Evolutionary conservation across 2,797 vertebrate genomes (phyloP).

Genomic region (Trichosurus vulpecula): DNA sequence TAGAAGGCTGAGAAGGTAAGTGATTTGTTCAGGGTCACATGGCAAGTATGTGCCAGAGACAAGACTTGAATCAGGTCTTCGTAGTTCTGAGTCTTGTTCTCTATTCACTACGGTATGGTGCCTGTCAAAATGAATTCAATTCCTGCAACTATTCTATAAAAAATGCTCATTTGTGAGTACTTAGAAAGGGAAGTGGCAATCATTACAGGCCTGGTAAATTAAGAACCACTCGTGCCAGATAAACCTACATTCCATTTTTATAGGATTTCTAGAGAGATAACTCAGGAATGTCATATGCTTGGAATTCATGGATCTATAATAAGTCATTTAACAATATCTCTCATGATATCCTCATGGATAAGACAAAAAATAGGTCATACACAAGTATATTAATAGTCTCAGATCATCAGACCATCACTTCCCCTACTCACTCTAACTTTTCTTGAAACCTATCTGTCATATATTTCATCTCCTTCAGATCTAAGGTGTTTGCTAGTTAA

Average conservation of each 20-base stretch:
- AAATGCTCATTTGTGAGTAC: not conserved
- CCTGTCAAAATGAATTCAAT: not conserved
- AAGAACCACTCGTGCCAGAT: not conserved
- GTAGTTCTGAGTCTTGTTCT: not conserved
- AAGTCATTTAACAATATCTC: not conserved
- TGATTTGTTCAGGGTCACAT: not conserved
- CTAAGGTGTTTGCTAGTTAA: not conserved
- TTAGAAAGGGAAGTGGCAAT: not conserved
- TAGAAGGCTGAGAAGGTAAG: not conserved
- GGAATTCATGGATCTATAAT: not conserved
- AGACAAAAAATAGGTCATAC: not conserved
- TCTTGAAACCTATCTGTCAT: not conserved
- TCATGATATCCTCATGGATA: not conserved
- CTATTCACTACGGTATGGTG: not conserved
- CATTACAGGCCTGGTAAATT: not conserved
- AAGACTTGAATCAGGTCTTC: not conserved
- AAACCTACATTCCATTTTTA: not conserved
- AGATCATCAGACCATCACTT: not conserved
- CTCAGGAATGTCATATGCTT: not conserved
- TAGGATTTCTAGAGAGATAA: not conserved
- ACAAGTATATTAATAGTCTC: not conserved
- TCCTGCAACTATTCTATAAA: not conserved
- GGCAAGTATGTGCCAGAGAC: not conserved
- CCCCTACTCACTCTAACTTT: not conserved
- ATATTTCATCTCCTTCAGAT: not conserved